Conservation (phyloP, 1,140 invertebrate genomes). For the Brachionus asplanchnoidis region DNA sequence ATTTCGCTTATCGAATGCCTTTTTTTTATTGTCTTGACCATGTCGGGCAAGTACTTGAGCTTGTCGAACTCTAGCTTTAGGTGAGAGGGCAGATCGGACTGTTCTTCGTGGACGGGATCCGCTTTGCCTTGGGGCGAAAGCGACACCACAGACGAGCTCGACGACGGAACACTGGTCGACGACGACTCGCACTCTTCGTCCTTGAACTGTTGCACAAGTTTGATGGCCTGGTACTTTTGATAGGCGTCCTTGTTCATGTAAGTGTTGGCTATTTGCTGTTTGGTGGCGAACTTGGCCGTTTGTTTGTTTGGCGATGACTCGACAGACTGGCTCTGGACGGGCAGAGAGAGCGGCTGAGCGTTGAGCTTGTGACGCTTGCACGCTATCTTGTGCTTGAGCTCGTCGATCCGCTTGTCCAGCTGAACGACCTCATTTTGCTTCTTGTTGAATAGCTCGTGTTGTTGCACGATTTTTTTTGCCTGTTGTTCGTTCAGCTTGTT, state of each 20-base stretch:
- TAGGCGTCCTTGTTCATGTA: slow-evolving; percentile 52
- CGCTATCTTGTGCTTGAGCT: slow-evolving; percentile 65
- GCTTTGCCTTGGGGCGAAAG: not conserved
- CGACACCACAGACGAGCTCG: not conserved
- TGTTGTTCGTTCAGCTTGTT: slow-evolving; percentile 92
- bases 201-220: slow-evolving; percentile 38
- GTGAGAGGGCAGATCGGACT: not conserved
- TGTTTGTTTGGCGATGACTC: slow-evolving; percentile 50
- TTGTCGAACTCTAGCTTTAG: slow-evolving; percentile 28
- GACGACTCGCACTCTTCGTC: slow-evolving; percentile 37
- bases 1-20: slow-evolving; percentile 41
- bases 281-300: slow-evolving; percentile 44
- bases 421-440: slow-evolving; percentile 80
- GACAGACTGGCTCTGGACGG: slow-evolving; percentile 47
- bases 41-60: slow-evolving; percentile 23
- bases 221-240: slow-evolving; percentile 46
- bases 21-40: slow-evolving; percentile 42
- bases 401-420: slow-evolving; percentile 84
- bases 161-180: not conserved
- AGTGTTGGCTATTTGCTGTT: slow-evolving; percentile 48
- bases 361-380: slow-evolving; percentile 73
- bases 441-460: slow-evolving; percentile 75
- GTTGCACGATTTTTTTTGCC: slow-evolving; percentile 74
- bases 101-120: not conserved
- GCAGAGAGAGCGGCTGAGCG: slow-evolving; percentile 46